phyloP scores from a whole-genome alignment of 2,113 vertebrate species.

The Calyptommatus sinebrachiatus region DNA sequence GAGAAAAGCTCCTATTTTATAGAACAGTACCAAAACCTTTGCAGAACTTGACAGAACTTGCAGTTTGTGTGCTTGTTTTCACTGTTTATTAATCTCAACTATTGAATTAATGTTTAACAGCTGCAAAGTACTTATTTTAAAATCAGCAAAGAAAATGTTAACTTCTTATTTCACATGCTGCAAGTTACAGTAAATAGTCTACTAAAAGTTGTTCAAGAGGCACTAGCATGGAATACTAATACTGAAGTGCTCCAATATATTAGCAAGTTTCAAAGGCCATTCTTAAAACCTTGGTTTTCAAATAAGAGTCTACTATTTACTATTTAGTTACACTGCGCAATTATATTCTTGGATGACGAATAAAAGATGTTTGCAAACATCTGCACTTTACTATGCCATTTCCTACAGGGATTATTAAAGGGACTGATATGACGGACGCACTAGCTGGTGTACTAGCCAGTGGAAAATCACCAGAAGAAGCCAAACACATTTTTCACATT shows the following conservation, averaged over 20 bases:
- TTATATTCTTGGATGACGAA: slow-evolving; percentile 12
- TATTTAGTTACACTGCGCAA: background rate
- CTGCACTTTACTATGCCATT: slow-evolving; percentile 39
- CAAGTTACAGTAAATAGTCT: background rate
- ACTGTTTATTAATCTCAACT: background rate
- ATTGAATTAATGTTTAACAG: background rate
- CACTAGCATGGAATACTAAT: slow-evolving; percentile 32
- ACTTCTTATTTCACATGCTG: background rate
- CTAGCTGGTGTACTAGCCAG: no score
- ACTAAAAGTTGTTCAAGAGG: slow-evolving; percentile 5
- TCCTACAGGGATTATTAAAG: slow-evolving; percentile 38
- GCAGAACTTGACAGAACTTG: background rate
- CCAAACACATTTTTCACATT: slow-evolving; percentile 37
- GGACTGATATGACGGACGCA: no score
- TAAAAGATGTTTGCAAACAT: background rate
- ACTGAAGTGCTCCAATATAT: background rate
- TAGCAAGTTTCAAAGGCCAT: background rate
- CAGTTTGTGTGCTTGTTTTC: background rate
- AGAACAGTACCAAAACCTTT: background rate
- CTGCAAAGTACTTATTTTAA: background rate
- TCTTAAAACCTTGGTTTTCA: slow-evolving; percentile 40
- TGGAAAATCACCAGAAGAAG: slow-evolving; percentile 3
- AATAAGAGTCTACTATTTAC: background rate
- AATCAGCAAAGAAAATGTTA: background rate
- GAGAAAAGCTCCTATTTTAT: background rate